A percentile compares a stretch with the other conserved stretches of the same genome.
Conservation (phyloP, 2,797 vertebrate genomes). For the Typhlichthys subterraneus region DNA sequence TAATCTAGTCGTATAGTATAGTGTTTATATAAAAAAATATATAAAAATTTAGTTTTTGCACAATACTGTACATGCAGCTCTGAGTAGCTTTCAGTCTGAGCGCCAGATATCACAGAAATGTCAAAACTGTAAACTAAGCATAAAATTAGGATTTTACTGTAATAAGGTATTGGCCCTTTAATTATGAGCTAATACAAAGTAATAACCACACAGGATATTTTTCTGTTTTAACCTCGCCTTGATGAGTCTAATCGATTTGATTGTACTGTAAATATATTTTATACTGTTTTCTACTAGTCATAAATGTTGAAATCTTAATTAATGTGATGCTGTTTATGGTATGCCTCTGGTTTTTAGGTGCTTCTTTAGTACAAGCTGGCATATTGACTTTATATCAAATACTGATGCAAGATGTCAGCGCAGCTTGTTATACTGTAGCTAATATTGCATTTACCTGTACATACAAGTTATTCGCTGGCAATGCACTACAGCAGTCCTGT, state of each 20-base stretch:
- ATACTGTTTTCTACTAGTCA: conserved; percentile 32
- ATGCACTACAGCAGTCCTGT: conserved; percentile 11
- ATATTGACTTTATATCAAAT: conserved; percentile 13
- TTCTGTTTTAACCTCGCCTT: conserved; percentile 2
- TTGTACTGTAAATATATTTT: conserved; percentile 34
- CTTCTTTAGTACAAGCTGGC: not conserved
- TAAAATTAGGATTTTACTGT: too few species aligned
- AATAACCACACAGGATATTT: not conserved
- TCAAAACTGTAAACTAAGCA: too few species aligned
- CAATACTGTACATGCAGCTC: too few species aligned
- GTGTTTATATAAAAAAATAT: too few species aligned
- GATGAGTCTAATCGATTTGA: conserved; percentile 5
- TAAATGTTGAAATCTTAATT: conserved; percentile 25
- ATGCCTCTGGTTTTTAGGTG: conserved; percentile 4
- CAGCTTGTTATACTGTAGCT: conserved; percentile 9
- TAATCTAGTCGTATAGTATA: too few species aligned
- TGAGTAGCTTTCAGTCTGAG: too few species aligned
- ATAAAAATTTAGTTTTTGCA: too few species aligned
- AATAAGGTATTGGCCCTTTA: too few species aligned
- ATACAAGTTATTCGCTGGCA: not conserved
- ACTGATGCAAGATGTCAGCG: conserved; percentile 11
- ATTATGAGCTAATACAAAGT: not conserved
- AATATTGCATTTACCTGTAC: conserved; percentile 10
- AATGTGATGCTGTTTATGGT: conserved; percentile 21
- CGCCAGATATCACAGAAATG: too few species aligned